These are phyloP conservation scores for Tetranychus cinnabarinus DNA, from an alignment of 1,140 invertebrate species.

Conservation along the genomic window DNA sequence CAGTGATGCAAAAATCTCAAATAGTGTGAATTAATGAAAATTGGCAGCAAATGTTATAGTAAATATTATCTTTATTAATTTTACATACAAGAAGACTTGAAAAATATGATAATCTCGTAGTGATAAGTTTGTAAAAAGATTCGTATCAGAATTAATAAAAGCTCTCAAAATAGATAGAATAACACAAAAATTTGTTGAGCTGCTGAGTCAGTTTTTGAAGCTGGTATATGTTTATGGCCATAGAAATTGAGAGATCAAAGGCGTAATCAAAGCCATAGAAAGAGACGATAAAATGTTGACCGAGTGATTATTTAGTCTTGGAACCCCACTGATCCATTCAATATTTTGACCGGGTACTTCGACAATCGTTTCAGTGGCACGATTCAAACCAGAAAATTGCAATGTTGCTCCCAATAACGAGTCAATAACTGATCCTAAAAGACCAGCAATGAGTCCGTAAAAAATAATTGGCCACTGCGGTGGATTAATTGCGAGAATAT, in stretches of 20 bases:
- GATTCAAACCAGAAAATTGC: conserved; percentile 49
- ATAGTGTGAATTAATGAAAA: too few relatives aligned
- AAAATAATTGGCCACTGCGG: conserved; percentile 47
- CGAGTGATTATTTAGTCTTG: conserved; percentile 65
- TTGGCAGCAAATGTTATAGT: too few relatives aligned
- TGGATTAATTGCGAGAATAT: conserved; percentile 32
- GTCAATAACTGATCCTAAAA: conserved; percentile 56
- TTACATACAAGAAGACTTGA: too few relatives aligned
- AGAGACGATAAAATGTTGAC: conserved; percentile 64
- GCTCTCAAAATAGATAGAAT: too few relatives aligned
- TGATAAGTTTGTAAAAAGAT: too few relatives aligned
- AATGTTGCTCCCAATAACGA: conserved; percentile 57
- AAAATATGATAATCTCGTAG: too few relatives aligned
- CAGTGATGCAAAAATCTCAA: too few relatives aligned
- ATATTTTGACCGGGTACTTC: conserved; percentile 42
- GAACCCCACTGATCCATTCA: conserved; percentile 45
- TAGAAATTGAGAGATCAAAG: conserved; percentile 17
- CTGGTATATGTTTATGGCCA: neutral
- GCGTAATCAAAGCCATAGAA: conserved; percentile 42
- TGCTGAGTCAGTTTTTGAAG: too few relatives aligned
- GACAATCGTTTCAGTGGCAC: conserved; percentile 29
- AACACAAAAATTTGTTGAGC: too few relatives aligned
- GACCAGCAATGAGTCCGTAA: conserved; percentile 39
- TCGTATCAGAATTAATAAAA: too few relatives aligned
- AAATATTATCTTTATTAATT: too few relatives aligned